Conservation (phyloP, 2,113 vertebrate species). For the Syrrhaptes paradoxus region DNA sequence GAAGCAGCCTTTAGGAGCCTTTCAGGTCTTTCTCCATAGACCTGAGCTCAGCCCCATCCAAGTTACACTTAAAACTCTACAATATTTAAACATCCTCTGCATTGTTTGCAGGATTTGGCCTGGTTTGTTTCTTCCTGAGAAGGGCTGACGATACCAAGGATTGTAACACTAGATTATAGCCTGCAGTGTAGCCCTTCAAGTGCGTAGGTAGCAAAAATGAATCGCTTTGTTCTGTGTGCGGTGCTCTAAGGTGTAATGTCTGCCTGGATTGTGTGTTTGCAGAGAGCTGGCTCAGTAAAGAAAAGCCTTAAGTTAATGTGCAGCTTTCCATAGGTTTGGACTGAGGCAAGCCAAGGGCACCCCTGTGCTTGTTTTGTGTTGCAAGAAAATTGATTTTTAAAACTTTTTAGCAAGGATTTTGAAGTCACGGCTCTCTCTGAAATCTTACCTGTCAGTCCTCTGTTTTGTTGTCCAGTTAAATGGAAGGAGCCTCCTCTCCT, state of each 20-base stretch:
- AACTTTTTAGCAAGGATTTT: constrained; percentile 5
- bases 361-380: not conserved
- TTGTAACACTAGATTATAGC: not conserved
- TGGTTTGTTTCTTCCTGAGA: not conserved
- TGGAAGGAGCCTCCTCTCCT: not conserved
- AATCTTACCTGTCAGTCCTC: not conserved
- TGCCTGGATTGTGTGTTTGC: not conserved
- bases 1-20: not conserved
- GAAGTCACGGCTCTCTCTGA: not conserved
- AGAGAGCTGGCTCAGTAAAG: not conserved
- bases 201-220: not conserved
- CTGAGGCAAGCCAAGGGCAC: constrained; percentile 2
- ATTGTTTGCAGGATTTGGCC: not conserved
- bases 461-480: not conserved
- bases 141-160: not conserved
- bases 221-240: not conserved
- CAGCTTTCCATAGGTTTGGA: not conserved
- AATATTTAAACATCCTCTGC: not conserved
- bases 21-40: not conserved
- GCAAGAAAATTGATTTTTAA: not conserved
- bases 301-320: not conserved
- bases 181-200: constrained; percentile 1
- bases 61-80: not conserved
- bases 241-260: not conserved
- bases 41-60: not conserved